phyloP scores from a whole-genome alignment of 2,888 invertebrate species.

The Stenchaetothrips biformis region DNA sequence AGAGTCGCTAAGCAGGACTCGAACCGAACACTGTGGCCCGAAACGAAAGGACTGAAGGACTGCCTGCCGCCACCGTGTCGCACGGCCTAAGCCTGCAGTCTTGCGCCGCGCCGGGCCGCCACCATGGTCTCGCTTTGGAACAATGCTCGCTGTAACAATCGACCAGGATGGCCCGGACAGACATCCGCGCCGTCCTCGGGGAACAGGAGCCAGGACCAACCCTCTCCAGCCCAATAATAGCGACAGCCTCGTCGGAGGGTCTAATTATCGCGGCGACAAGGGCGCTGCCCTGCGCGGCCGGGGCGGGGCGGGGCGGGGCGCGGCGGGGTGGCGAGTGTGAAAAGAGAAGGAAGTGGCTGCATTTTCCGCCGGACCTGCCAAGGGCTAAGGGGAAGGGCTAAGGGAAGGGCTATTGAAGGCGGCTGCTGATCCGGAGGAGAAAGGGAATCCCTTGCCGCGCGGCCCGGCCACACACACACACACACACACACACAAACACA shows the following conservation, averaged over 20 bases:
- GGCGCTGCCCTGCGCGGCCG: too few relatives aligned
- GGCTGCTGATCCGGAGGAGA: neutral
- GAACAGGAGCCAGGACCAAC: neutral
- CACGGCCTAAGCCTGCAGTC: neutral
- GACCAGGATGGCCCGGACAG: neutral
- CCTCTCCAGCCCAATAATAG: neutral
- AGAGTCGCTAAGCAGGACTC: neutral
- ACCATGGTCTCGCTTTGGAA: neutral
- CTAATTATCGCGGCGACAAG: neutral
- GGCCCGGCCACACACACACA: too few relatives aligned
- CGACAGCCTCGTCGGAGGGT: neutral
- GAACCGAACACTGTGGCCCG: too few relatives aligned
- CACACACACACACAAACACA: too few relatives aligned
- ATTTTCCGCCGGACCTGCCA: too few relatives aligned
- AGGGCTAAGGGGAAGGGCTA: neutral
- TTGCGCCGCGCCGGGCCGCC: neutral
- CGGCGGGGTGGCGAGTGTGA: neutral
- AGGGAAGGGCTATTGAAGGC: neutral
- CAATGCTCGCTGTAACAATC: constrained; percentile 9
- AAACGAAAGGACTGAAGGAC: neutral
- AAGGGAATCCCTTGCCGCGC: too few relatives aligned
- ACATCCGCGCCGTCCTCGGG: neutral
- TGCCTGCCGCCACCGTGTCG: neutral
- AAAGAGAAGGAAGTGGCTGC: neutral
- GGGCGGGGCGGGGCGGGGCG: too few relatives aligned